Percentiles rank a stretch among this genome's conserved stretches.
phyloP scores from a whole-genome alignment of 2,797 vertebrate species.

The Schizopygopsis pylzovi region DNA sequence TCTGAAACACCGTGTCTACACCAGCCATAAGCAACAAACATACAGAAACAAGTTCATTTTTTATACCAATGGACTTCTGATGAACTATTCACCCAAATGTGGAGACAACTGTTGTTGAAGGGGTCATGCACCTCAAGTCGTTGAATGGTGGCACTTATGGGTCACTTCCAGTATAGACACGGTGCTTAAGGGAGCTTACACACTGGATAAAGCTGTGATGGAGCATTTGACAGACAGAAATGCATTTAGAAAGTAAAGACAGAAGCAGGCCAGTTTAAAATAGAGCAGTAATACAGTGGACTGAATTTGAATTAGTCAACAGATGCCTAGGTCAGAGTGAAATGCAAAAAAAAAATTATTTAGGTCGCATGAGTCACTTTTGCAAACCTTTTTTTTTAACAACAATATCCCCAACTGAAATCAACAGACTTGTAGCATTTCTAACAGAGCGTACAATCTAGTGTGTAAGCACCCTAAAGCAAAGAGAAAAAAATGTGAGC shows the following conservation, averaged over 20 bases:
- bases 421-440: background rate
- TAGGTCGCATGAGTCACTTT: background rate
- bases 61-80: background rate
- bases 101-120: background rate
- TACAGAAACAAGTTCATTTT: background rate
- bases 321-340: background rate
- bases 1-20: constrained; percentile 47
- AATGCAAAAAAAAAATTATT: background rate
- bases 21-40: constrained; percentile 25
- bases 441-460: constrained; percentile 42
- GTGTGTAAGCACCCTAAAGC: constrained; percentile 63
- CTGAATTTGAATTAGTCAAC: background rate
- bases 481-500: constrained; percentile 59
- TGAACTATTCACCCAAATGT: background rate
- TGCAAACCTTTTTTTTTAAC: background rate
- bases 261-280: background rate
- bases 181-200: constrained; percentile 33
- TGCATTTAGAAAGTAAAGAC: background rate
- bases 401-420: background rate
- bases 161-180: constrained; percentile 52
- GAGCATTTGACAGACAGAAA: background rate
- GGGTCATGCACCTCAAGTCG: background rate
- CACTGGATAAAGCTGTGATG: constrained; percentile 14
- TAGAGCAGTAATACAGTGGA: background rate
- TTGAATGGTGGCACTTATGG: background rate